Percentiles rank a stretch among this genome's conserved stretches.
phyloP scores from a whole-genome alignment of 2,113 vertebrate species.

The Chaetura pelagica region DNA sequence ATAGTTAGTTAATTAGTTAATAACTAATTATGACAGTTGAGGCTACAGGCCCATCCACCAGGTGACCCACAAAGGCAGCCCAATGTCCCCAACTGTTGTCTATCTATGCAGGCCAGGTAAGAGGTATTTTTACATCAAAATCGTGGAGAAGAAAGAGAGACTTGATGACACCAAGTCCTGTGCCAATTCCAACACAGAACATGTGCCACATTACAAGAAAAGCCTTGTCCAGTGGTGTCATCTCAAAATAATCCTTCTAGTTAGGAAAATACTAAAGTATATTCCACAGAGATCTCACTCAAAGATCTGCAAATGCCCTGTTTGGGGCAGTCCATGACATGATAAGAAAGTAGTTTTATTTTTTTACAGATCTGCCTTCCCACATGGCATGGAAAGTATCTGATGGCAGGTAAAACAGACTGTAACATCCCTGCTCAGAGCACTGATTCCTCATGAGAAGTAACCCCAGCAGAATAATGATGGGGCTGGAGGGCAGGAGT shows the following conservation, averaged over 20 bases:
- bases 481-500: neutral
- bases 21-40: neutral
- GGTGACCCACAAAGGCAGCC: neutral
- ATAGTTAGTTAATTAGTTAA: too few species aligned
- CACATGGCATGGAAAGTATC: neutral
- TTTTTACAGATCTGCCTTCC: neutral
- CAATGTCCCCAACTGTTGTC: neutral
- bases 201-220: too few species aligned
- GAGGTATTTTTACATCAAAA: too few species aligned
- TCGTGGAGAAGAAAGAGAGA: neutral
- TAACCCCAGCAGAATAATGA: neutral
- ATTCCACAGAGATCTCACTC: neutral
- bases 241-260: neutral
- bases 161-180: rapidly evolving
- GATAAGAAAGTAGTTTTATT: neutral
- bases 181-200: neutral
- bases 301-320: neutral
- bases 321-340: neutral
- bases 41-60: neutral
- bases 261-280: neutral
- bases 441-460: neutral
- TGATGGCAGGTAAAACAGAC: neutral
- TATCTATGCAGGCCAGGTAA: neutral
- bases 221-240: neutral
- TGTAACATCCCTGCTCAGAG: neutral